These are phyloP conservation scores for Macroramphosus scolopax DNA, from an alignment of 2,797 vertebrate species.

Conservation along the genomic window DNA sequence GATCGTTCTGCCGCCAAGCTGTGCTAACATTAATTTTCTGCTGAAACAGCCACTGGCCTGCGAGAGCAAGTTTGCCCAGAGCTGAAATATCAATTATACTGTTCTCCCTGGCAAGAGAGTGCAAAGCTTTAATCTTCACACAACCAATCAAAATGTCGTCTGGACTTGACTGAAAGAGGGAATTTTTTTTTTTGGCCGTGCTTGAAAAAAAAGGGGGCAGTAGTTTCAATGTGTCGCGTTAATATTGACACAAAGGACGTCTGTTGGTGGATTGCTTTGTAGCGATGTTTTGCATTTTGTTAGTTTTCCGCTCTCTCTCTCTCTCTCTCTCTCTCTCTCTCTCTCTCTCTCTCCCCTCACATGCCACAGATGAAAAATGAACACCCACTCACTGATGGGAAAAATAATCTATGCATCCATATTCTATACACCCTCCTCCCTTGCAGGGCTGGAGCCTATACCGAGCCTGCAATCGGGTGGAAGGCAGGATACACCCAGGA, in stretches of 20 bases:
- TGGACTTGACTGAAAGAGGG: slow-evolving; percentile 63
- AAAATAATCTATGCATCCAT: slow-evolving; percentile 4
- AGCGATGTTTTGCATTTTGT: too few species aligned
- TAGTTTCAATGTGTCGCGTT: slow-evolving; percentile 59
- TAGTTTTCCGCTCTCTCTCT: slow-evolving; percentile 12
- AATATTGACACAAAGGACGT: slow-evolving; percentile 59
- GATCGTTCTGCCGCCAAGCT: slow-evolving; percentile 69
- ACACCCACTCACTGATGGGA: slow-evolving; percentile 1
- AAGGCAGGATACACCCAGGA: neutral
- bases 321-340: slow-evolving; percentile 5
- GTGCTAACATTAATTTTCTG: slow-evolving; percentile 79
- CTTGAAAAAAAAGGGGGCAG: slow-evolving; percentile 66
- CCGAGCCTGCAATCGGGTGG: neutral
- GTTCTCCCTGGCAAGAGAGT: slow-evolving; percentile 71
- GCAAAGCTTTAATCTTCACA: slow-evolving; percentile 77
- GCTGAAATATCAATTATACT: slow-evolving; percentile 81
- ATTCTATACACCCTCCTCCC: neutral
- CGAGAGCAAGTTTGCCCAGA: slow-evolving; percentile 73
- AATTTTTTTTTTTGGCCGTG: slow-evolving; percentile 64
- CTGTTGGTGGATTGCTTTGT: slow-evolving; percentile 26
- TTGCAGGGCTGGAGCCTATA: neutral
- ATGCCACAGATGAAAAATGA: slow-evolving; percentile 7
- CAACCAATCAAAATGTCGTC: slow-evolving; percentile 75
- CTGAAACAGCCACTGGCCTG: slow-evolving; percentile 79
- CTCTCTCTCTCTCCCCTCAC: slow-evolving; percentile 1